phyloP scores from a whole-genome alignment of 2,888 invertebrate species.

The Dendrolimus pini region DNA sequence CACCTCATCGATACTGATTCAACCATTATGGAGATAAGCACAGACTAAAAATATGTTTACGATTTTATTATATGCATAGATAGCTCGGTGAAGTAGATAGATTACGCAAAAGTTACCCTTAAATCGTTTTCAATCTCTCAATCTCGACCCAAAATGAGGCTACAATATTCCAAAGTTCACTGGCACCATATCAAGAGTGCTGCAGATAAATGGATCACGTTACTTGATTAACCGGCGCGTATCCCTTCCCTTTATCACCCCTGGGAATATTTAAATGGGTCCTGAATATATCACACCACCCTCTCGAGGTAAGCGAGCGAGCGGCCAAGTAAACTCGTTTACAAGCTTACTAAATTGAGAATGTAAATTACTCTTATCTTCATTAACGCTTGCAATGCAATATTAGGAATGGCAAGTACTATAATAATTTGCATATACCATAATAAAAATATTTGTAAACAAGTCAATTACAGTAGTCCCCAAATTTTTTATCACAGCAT shows the following conservation, averaged over 20 bases:
- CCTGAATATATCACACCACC: constrained; percentile 71
- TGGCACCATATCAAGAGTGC: constrained; percentile 68
- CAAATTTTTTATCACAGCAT: constrained; percentile 51
- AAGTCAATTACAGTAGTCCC: neutral
- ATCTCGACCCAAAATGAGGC: constrained; percentile 50
- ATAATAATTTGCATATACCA: neutral
- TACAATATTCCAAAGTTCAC: constrained; percentile 68
- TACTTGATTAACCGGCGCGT: constrained; percentile 74
- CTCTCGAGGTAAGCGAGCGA: constrained; percentile 55
- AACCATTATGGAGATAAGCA: no score
- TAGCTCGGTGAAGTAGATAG: neutral
- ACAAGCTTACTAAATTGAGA: constrained; percentile 61
- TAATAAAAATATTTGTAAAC: neutral
- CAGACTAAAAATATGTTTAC: neutral
- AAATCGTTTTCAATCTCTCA: constrained; percentile 19
- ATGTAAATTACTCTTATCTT: constrained; percentile 55
- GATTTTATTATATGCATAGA: constrained; percentile 1
- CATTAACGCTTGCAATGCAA: constrained; percentile 42
- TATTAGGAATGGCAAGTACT: constrained; percentile 28
- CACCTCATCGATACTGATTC: no score
- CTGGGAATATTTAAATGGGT: constrained; percentile 74
- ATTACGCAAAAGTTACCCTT: neutral
- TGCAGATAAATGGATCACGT: constrained; percentile 75
- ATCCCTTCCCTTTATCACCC: constrained; percentile 72
- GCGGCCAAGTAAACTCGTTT: constrained; percentile 47